phyloP scores from a whole-genome alignment of 1,140 invertebrate genomes.

The Neoseiulus cucumeris region DNA sequence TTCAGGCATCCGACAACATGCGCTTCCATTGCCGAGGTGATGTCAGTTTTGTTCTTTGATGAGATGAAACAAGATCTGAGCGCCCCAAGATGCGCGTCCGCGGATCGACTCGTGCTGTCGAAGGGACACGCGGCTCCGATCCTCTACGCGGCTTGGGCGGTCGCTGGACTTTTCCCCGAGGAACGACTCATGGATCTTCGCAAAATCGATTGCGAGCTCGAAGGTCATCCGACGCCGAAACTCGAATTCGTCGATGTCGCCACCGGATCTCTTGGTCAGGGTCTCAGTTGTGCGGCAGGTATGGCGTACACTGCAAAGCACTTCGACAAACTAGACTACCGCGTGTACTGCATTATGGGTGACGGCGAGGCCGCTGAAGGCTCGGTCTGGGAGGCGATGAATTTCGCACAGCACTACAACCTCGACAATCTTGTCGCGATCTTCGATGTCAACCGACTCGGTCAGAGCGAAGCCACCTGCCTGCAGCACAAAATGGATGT shows the following conservation, averaged over 20 bases:
- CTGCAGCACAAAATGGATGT: conserved; percentile 77
- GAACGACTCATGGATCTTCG: conserved; percentile 66
- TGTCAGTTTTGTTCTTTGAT: conserved; percentile 95
- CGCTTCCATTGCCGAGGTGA: conserved; percentile 89
- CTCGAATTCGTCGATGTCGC: conserved; percentile 95
- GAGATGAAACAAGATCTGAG: conserved; percentile 81
- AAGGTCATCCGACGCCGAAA: conserved; percentile 94
- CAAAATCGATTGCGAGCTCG: conserved; percentile 80
- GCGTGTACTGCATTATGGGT: conserved; percentile 83
- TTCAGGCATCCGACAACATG: conserved; percentile 96
- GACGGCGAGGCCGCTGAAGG: conserved; percentile 98
- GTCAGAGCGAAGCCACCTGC: conserved; percentile 82
- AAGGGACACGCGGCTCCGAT: conserved; percentile 98
- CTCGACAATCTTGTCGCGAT: conserved; percentile 91
- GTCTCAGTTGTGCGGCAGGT: conserved; percentile 76
- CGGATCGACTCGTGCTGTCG: conserved; percentile 87
- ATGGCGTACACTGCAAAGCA: conserved; percentile 98
- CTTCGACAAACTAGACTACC: conserved; percentile 70
- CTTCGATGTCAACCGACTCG: conserved; percentile 89
- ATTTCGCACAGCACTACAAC: conserved; percentile 83
- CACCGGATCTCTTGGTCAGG: conserved; percentile 93
- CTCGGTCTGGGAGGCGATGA: conserved; percentile 90
- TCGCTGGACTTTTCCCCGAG: conserved; percentile 72
- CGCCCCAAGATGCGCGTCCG: conserved; percentile 59
- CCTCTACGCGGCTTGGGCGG: conserved; percentile 95